Percentiles rank a stretch among this genome's conserved stretches.
phyloP scores from a whole-genome alignment of 2,113 vertebrate species.

The Pteruthius melanotis region DNA sequence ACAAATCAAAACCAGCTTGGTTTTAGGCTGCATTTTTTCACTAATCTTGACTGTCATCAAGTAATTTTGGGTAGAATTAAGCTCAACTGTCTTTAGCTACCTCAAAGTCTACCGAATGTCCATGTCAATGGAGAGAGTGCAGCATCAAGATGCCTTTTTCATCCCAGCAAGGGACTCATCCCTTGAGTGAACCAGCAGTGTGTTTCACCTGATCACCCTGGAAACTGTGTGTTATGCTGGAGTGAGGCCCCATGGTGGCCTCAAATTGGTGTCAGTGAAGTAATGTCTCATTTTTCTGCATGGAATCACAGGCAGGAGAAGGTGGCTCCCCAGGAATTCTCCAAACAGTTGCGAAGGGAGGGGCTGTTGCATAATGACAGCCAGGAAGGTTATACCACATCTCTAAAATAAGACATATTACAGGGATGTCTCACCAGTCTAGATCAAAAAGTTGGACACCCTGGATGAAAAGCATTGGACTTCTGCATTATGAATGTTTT shows the following conservation, averaged over 20 bases:
- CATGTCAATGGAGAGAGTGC: fast-evolving
- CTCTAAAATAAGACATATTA: slow-evolving; percentile 9
- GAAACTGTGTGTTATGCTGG: neutral
- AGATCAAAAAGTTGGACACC: neutral
- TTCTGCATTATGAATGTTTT: neutral
- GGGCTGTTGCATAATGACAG: neutral
- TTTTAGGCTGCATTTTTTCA: neutral
- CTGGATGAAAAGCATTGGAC: neutral
- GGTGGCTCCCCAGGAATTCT: neutral
- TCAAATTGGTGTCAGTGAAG: neutral
- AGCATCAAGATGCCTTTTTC: neutral
- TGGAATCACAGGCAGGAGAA: neutral
- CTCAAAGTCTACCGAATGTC: neutral
- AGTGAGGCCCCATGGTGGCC: neutral
- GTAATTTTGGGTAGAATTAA: neutral
- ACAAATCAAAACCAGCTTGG: neutral
- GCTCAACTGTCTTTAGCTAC: neutral
- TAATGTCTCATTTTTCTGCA: slow-evolving; percentile 1
- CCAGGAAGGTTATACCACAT: neutral
- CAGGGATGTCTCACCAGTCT: neutral
- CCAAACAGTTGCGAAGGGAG: neutral
- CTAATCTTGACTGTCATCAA: neutral
- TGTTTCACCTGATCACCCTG: neutral
- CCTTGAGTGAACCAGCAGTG: neutral
- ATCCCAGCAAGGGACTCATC: neutral